Evolutionary conservation across 2,113 vertebrate species (phyloP).

Genomic region (Boulengeromyrus knoepffleri): DNA sequence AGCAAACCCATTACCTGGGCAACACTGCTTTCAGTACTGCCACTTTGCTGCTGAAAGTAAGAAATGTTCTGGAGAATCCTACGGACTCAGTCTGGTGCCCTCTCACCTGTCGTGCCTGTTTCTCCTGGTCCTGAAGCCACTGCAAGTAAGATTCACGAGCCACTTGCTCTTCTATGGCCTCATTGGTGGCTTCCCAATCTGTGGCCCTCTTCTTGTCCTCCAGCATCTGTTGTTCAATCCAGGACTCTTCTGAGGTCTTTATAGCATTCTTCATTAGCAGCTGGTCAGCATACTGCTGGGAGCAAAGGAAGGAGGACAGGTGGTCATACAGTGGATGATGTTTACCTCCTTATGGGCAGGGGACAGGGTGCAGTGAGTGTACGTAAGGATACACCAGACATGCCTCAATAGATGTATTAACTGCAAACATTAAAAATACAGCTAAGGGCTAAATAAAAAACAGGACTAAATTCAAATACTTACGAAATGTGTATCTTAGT

Average conservation of each 20-base stretch:
- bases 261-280: slow-evolving; percentile 92
- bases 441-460: background rate
- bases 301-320: background rate
- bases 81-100: background rate
- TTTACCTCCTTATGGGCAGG: background rate
- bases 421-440: background rate
- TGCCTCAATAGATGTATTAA: background rate
- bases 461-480: background rate
- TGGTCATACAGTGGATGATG: background rate
- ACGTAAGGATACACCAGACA: background rate
- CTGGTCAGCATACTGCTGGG: slow-evolving; percentile 76
- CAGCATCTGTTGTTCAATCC: slow-evolving; percentile 96
- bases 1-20: background rate
- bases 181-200: slow-evolving; percentile 95
- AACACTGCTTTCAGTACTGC: background rate
- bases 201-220: slow-evolving; percentile 92
- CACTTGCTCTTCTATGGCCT: slow-evolving; percentile 93
- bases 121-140: slow-evolving; percentile 91
- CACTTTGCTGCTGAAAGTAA: background rate
- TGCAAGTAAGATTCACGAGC: slow-evolving; percentile 88
- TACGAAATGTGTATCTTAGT: background rate
- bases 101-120: slow-evolving; percentile 78
- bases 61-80: background rate
- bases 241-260: slow-evolving; percentile 91
- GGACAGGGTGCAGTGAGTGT: background rate